Evolutionary conservation across 2,797 vertebrate species (phyloP), one percentile per base, ranked within the genome.

Genomic region (Heliangelus exortis): DNA sequence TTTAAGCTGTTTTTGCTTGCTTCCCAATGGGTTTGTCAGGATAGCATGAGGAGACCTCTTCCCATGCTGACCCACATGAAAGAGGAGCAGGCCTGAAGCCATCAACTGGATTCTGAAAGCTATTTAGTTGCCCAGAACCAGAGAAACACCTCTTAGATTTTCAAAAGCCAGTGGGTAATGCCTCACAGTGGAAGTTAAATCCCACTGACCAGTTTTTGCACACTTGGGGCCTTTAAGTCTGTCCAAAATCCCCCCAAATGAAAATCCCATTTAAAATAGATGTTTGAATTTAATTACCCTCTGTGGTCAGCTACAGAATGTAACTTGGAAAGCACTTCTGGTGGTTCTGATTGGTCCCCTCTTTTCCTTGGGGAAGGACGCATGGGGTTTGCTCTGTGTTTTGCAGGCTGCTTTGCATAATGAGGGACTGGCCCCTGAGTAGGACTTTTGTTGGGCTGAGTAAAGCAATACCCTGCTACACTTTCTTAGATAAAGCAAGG

Each of bases 391-490:
- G 61, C 75, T 65, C 65, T 72, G 84, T 43, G 13, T 84, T 92
- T 87, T 53, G 51, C 29, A 63, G 45, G 14, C 47, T 39, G 45
- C 48, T 71, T 58, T 0, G 1, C 69, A 78, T 80, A 89, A 93
- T 62, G 84, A 85, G 62, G 79, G 10, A 2, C 74, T 41, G 58
- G 92, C 58, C 74, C 87, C 65, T 78, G 93, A 92, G 68, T 91
- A 45, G 82, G 53, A 91, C 92, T 96, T 92, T 87, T 90, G 90
- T 94, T 74, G 65, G 62, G 50, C 71, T 61, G 62, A 41, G 80
- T 1, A 95, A 96, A 89, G 90, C 81, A 94, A 94, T 83, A 89
- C 90, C 50, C 72, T 45, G 73, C 82, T 92, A 72, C 67, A 81
- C 87, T 93, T 87, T 87, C 79, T 29, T 39, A 68, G 92, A 95